These are phyloP conservation scores for Poeciliopsis presidionis DNA, from an alignment of 2,797 vertebrate genomes.

Conservation along the genomic window DNA sequence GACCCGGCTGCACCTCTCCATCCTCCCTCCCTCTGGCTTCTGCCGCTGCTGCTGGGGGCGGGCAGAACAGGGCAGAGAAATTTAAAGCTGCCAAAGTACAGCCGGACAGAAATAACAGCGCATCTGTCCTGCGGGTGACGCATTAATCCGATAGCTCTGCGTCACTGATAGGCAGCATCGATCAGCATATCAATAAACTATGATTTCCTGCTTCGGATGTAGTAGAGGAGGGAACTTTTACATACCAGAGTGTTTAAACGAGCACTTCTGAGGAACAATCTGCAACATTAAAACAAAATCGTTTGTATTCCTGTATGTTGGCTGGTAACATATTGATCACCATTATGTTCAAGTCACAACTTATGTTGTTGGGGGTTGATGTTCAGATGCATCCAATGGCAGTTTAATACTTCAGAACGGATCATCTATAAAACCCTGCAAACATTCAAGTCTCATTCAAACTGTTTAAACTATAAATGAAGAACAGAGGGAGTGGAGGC, in stretches of 20 bases:
- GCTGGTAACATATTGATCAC: neutral
- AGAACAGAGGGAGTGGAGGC: neutral
- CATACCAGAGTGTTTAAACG: neutral
- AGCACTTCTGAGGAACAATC: neutral
- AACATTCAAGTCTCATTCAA: neutral
- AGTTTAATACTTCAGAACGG: neutral
- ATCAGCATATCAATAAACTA: conserved; percentile 37
- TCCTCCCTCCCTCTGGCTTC: neutral
- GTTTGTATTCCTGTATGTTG: neutral
- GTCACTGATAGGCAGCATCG: conserved; percentile 50
- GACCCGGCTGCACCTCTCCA: conserved; percentile 27
- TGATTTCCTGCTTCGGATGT: conserved; percentile 2
- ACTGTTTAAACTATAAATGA: neutral
- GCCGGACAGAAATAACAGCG: conserved; percentile 32
- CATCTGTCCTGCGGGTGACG: conserved; percentile 55
- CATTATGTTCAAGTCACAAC: neutral
- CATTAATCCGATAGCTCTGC: conserved; percentile 47
- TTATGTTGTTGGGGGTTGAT: neutral
- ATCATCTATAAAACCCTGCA: neutral
- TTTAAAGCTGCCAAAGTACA: conserved; percentile 34
- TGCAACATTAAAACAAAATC: neutral
- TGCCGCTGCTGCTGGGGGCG: conserved; percentile 18
- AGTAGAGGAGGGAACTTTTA: neutral
- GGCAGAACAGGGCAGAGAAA: conserved; percentile 18
- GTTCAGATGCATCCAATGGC: neutral